A percentile compares a stretch with the other conserved stretches of the same genome.
These are phyloP conservation scores for Neodiprion virginianus DNA, from an alignment of 1,140 invertebrate species.

Conservation along the genomic window DNA sequence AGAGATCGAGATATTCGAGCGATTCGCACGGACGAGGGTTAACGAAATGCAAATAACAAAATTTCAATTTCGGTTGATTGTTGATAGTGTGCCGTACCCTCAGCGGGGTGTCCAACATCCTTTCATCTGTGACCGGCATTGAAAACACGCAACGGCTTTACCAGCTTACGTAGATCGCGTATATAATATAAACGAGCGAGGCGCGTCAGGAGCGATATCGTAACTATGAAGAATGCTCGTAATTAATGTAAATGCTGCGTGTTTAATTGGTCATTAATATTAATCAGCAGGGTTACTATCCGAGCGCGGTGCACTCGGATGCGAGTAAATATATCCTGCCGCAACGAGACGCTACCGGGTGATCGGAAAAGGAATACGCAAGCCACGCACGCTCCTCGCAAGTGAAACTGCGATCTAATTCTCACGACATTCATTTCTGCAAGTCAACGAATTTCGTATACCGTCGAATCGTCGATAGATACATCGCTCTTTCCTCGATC, in stretches of 20 bases:
- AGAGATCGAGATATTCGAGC: no score
- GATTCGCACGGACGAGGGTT: no score
- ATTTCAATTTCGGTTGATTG: background rate
- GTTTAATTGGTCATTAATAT: slow-evolving; percentile 18
- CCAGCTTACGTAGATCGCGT: background rate
- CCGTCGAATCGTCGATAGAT: background rate
- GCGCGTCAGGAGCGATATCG: slow-evolving; percentile 8
- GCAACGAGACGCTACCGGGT: background rate
- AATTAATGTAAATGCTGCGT: slow-evolving; percentile 16
- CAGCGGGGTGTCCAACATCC: background rate
- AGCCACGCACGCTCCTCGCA: no score
- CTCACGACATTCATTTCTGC: no score
- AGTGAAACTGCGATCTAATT: no score
- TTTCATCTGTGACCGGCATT: background rate
- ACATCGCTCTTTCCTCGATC: no score
- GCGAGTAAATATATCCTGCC: background rate
- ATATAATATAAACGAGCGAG: background rate
- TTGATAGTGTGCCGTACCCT: background rate
- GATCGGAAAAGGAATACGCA: background rate
- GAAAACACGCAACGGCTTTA: background rate
- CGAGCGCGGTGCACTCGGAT: background rate
- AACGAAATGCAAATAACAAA: background rate
- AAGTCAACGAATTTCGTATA: background rate
- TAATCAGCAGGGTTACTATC: slow-evolving; percentile 7
- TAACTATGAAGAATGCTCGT: slow-evolving; percentile 14